A percentile compares a stretch with the other conserved stretches of the same genome.
Conservation (phyloP, 1,140 invertebrate genomes). For the Drosophila aff. region DNA sequence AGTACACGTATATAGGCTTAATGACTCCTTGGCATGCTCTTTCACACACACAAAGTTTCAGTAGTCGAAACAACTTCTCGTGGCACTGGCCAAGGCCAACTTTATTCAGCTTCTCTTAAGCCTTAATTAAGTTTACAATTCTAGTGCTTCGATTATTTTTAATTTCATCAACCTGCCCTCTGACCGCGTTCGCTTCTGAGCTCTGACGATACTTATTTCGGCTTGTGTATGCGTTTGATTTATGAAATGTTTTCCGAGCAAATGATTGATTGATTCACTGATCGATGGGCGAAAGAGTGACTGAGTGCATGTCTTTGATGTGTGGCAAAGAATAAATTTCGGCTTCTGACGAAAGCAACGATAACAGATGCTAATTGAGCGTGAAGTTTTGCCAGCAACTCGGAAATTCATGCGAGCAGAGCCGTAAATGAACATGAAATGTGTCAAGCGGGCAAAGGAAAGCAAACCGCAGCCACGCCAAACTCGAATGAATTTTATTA, state of each 20-base stretch:
- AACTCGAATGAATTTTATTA: constrained; percentile 66
- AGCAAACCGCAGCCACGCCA: constrained; percentile 44
- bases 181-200: constrained; percentile 12
- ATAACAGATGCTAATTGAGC: constrained; percentile 62
- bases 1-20: constrained; percentile 31
- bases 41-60: constrained; percentile 13
- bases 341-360: constrained; percentile 22
- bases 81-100: constrained; percentile 27
- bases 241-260: constrained; percentile 48
- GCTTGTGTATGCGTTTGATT: constrained; percentile 50
- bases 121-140: constrained; percentile 33
- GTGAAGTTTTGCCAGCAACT: constrained; percentile 36
- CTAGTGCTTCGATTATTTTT: constrained; percentile 37
- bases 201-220: constrained; percentile 17
- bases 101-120: constrained; percentile 10
- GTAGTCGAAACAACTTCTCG: constrained; percentile 21
- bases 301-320: constrained; percentile 60
- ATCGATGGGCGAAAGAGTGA: constrained; percentile 41
- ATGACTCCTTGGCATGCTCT: constrained; percentile 53
- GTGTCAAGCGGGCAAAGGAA: constrained; percentile 23
- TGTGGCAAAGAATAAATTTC: constrained; percentile 40
- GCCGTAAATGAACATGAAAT: constrained; percentile 37
- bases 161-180: constrained; percentile 40
- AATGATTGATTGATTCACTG: constrained; percentile 63
- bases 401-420: constrained; percentile 22